phyloP scores from a whole-genome alignment of 2,797 vertebrate species.

The Clarias fuscus region DNA sequence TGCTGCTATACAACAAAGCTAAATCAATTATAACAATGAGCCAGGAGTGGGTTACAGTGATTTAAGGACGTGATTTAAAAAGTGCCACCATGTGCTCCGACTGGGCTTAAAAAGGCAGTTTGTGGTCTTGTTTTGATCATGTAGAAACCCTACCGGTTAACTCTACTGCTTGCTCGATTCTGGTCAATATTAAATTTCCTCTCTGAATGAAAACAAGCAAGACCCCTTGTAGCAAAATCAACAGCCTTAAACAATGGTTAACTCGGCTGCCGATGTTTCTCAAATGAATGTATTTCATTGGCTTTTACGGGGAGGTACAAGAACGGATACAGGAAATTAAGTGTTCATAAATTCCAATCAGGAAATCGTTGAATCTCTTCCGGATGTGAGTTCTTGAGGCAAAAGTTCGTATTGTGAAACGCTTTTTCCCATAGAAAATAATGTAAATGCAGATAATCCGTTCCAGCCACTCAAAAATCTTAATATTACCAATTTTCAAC shows the following conservation, averaged over 20 bases:
- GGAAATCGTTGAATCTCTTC: not conserved
- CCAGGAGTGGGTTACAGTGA: not conserved
- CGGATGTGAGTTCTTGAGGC: too few species aligned
- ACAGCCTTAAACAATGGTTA: conserved; percentile 7
- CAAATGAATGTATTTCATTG: not conserved
- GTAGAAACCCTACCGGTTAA: not conserved
- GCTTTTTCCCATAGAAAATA: too few species aligned
- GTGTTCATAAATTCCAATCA: not conserved
- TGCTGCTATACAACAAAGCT: too few species aligned
- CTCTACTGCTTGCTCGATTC: conserved; percentile 1
- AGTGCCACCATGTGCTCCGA: not conserved
- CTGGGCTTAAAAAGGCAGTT: not conserved
- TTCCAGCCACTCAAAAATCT: too few species aligned
- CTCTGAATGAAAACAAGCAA: not conserved
- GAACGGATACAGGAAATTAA: not conserved
- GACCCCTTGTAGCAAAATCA: not conserved
- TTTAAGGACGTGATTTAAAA: not conserved
- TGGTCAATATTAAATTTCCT: conserved; percentile 20
- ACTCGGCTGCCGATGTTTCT: not conserved
- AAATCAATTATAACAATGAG: not conserved
- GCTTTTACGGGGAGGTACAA: not conserved
- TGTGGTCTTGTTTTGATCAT: not conserved
- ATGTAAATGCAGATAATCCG: too few species aligned
- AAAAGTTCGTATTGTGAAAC: too few species aligned
- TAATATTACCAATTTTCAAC: too few species aligned